phyloP scores from a whole-genome alignment of 2,113 vertebrate genomes.

The Aegithalos caudatus region DNA sequence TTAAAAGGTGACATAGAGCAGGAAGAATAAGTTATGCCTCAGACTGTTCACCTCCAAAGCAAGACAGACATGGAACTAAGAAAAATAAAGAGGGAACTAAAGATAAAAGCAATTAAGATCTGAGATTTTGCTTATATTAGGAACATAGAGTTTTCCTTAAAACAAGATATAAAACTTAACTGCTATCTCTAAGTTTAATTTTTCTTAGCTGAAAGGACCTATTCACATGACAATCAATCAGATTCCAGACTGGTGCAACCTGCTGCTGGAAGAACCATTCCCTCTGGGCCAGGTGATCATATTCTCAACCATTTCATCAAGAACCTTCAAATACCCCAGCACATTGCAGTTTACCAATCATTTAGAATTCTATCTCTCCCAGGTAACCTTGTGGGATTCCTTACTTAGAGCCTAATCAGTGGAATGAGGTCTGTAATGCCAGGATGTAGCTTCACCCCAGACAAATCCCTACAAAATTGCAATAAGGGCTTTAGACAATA shows the following conservation, averaged over 20 bases:
- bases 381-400: background rate
- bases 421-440: background rate
- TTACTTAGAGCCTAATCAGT: background rate
- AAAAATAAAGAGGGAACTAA: background rate
- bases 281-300: background rate
- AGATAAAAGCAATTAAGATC: background rate
- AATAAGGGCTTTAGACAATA: background rate
- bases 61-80: background rate
- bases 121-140: background rate
- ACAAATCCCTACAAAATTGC: background rate
- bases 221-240: background rate
- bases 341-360: background rate
- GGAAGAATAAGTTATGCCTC: background rate
- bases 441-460: background rate
- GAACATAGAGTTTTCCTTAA: background rate
- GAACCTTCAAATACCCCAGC: background rate
- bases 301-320: background rate
- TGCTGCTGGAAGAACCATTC: background rate
- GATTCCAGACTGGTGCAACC: background rate
- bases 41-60: background rate
- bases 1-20: fast-evolving
- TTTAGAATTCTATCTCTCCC: background rate
- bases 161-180: background rate
- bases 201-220: background rate
- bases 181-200: background rate